These are phyloP conservation scores for Agrochola lychnidis DNA, from an alignment of 2,888 invertebrate genomes.

Conservation along the genomic window DNA sequence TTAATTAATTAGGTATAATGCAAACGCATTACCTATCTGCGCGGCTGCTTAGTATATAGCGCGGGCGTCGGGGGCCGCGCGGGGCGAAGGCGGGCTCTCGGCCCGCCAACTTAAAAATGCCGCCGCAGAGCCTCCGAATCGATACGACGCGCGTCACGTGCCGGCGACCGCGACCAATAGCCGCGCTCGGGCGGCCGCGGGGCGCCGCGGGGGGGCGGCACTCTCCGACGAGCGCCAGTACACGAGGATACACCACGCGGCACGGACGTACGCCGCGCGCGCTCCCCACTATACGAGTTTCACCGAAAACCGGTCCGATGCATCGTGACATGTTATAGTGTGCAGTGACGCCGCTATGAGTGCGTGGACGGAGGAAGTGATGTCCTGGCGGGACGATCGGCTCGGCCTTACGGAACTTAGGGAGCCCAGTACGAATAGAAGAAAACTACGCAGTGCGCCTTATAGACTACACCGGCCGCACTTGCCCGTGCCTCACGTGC, in stretches of 20 bases:
- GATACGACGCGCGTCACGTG: slow-evolving; percentile 94
- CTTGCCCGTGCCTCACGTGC: slow-evolving; percentile 86
- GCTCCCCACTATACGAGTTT: slow-evolving; percentile 75
- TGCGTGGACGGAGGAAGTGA: slow-evolving; percentile 89
- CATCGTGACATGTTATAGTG: slow-evolving; percentile 86
- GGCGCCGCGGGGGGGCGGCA: slow-evolving; percentile 75
- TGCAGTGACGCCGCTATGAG: slow-evolving; percentile 85
- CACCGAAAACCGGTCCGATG: slow-evolving; percentile 87
- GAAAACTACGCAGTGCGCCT: slow-evolving; percentile 91
- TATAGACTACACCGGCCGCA: slow-evolving; percentile 93
- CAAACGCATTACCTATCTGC: slow-evolving; percentile 57
- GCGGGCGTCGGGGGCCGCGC: slow-evolving; percentile 82
- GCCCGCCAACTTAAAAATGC: slow-evolving; percentile 94
- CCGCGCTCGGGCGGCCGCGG: slow-evolving; percentile 82
- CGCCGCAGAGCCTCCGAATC: slow-evolving; percentile 95
- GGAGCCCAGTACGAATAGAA: slow-evolving; percentile 85
- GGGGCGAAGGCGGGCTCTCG: slow-evolving; percentile 88
- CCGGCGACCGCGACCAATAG: slow-evolving; percentile 88
- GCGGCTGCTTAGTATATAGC: slow-evolving; percentile 70
- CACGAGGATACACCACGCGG: slow-evolving; percentile 77
- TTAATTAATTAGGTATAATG: slow-evolving; percentile 28
- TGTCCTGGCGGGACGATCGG: slow-evolving; percentile 87
- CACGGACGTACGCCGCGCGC: slow-evolving; percentile 75
- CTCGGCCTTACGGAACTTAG: slow-evolving; percentile 86
- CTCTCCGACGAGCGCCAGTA: slow-evolving; percentile 79